Percentiles rank a stretch among this genome's conserved stretches.
Conservation (phyloP, 2,113 vertebrate genomes). For the Naja naja region DNA sequence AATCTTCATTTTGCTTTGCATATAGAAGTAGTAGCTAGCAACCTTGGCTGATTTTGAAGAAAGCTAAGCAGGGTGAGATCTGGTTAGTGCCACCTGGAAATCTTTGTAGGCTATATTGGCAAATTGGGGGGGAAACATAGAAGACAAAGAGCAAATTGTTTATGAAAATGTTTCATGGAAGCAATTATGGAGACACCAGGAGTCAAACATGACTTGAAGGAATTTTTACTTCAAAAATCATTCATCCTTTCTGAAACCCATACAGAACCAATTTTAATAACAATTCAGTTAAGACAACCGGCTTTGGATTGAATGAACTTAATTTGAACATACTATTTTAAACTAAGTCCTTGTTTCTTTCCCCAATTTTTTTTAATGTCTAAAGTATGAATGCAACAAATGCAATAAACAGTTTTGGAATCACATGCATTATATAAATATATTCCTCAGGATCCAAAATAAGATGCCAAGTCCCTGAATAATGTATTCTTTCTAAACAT, state of each 20-base stretch:
- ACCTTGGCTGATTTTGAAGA: neutral
- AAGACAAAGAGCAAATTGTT: neutral
- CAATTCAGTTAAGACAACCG: neutral
- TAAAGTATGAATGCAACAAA: neutral
- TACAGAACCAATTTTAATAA: neutral
- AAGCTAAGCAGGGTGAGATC: neutral
- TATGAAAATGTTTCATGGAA: neutral
- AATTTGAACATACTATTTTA: neutral
- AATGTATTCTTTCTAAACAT: neutral
- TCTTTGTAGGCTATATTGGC: neutral
- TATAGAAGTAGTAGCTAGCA: neutral
- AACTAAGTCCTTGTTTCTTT: neutral
- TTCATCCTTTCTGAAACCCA: neutral
- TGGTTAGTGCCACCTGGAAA: neutral
- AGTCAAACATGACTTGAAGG: neutral
- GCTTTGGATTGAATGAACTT: neutral
- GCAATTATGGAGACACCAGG: neutral
- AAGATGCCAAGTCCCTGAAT: neutral
- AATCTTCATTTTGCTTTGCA: slow-evolving; percentile 30
- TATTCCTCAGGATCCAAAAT: neutral
- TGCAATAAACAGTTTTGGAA: neutral
- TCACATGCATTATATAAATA: neutral
- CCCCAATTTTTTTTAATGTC: neutral
- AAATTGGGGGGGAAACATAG: neutral
- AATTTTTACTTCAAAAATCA: neutral